Conservation (phyloP, 2,888 invertebrate species). For the Deroplatys truncata region DNA sequence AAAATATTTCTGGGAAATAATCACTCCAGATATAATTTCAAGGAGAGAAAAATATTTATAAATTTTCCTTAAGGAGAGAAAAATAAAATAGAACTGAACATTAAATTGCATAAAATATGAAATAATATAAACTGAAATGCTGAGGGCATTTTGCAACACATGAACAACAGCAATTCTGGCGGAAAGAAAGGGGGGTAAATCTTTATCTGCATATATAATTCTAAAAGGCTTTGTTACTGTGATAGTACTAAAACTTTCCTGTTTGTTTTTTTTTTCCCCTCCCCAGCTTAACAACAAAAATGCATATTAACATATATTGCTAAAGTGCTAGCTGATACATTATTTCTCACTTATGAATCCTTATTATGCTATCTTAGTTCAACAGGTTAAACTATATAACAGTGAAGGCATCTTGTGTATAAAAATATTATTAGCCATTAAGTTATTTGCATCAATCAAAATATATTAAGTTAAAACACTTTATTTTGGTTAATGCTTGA, state of each 20-base stretch:
- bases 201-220: not conserved
- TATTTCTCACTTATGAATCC: not conserved
- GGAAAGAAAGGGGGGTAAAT: not conserved
- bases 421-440: slow-evolving; percentile 19
- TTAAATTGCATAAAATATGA: too few species aligned
- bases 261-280: not conserved
- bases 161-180: too few species aligned
- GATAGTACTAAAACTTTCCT: not conserved
- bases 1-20: too few species aligned
- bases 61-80: too few species aligned
- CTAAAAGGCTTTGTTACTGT: not conserved
- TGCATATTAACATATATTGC: not conserved
- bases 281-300: not conserved
- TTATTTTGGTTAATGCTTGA: not conserved
- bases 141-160: too few species aligned
- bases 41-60: too few species aligned
- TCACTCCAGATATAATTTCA: too few species aligned
- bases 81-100: too few species aligned
- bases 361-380: not conserved
- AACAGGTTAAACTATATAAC: slow-evolving; percentile 10
- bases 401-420: slow-evolving; percentile 24
- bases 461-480: not conserved
- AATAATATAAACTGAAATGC: not conserved
- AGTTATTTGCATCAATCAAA: slow-evolving; percentile 4
- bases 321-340: not conserved